phyloP scores from a whole-genome alignment of 2,113 vertebrate species.

The Hylia prasina region DNA sequence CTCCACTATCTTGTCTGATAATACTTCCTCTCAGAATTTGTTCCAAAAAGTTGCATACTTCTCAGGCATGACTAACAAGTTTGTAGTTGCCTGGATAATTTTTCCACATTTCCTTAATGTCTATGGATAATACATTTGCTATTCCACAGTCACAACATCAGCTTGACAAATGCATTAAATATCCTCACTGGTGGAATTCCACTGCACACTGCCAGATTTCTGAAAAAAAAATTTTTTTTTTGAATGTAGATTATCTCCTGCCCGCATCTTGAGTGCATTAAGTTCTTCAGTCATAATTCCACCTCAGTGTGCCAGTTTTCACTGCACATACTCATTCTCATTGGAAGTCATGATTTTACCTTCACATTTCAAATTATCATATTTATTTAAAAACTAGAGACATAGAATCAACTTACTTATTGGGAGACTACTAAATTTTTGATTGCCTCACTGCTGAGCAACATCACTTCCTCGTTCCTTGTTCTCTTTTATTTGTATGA shows the following conservation, averaged over 20 bases:
- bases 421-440: not conserved
- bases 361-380: not conserved
- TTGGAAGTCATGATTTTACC: not conserved
- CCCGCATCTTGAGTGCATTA: not conserved
- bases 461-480: conserved; percentile 24
- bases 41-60: conserved; percentile 23
- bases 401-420: not conserved
- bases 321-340: not conserved
- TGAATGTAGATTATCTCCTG: not conserved
- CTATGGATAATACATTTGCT: conserved; percentile 19
- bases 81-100: conserved; percentile 17
- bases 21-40: not conserved
- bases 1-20: conserved; percentile 9
- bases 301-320: not conserved
- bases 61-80: conserved; percentile 21
- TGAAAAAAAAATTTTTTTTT: not conserved
- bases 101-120: conserved; percentile 7
- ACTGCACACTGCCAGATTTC: not conserved
- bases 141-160: conserved; percentile 24
- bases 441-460: not conserved
- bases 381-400: not conserved
- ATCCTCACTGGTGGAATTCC: conserved; percentile 26
- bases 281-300: not conserved
- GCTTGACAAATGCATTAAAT: conserved; percentile 33
- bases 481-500: conserved; percentile 28